Base-by-base conservation (phyloP, 2,113 vertebrate genomes). In the Capreolus pygargus region DNA sequence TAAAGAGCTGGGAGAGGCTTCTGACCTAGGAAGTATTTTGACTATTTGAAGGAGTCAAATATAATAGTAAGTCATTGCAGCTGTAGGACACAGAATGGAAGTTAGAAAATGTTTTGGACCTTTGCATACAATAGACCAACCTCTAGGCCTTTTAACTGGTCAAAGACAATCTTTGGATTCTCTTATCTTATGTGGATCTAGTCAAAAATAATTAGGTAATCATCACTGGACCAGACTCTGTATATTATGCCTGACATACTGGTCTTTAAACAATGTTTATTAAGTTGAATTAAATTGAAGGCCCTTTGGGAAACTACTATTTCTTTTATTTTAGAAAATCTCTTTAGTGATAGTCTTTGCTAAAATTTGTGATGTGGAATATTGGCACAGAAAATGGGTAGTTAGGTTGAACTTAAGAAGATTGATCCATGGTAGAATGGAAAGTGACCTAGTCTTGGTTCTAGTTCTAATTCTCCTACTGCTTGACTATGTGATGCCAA, bases 241-340 rank as follows among this genome's bases (percentile, higher is more conserved):
- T n/a, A 64, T 52, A 45, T 39, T 39, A 70, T 64, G 45, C 4
- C 28, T 89, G 19, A 96, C 95, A 94, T 55, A 45, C 19, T 76
- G 74, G 27, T 52, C 36, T 93, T 90, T 70, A 74, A 76, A 79
- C 21, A 36, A 39, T 84, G 33, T n/a, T 78, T 19, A 92, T 57
- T 64, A 86, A 83, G 50, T 60, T 79, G 13, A 86, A 84, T 67
- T 54, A 9, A 94, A 85, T 33, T 88, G n/a, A 64, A 5, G 4
- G 0, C 1, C 2, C 15, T 21, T 78, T 88, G 28, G 61, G 45
- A 94, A 91, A 60, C 30, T 28, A 33, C n/a, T 57, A 84, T 39
- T 87, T 92, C 5, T 94, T 91, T 96, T 88, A 67, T 28, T 82
- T 43, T 76, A 82, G 45, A 76, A 86, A 94, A 52, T 93, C 36